Base-by-base conservation (phyloP, 2,888 invertebrate species). In the Vesta saturnalis region DNA sequence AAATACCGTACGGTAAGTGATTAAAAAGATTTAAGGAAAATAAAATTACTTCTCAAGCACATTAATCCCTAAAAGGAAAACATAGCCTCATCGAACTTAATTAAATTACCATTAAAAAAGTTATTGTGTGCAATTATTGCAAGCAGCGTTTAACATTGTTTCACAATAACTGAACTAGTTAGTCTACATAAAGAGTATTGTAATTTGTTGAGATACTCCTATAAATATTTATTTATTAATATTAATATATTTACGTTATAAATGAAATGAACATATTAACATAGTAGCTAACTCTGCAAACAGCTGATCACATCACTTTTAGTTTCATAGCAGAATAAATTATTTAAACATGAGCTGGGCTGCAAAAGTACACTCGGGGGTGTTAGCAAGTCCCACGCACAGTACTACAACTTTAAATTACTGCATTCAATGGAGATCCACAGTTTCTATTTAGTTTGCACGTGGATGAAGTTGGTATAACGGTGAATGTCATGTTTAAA, bases 261-360 rank as follows among this genome's bases (percentile, higher is more conserved):
- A 39, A 39, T 62, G 62, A 39, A 12, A 21, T n/a, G 6, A 52
- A 52, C 52, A 19, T 52, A 52, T 19, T n/a, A 52, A 52, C n/a
- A n/a, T n/a, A n/a, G n/a, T n/a, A n/a, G 1, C 19, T 19, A 12
- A 52, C 46, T 66, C 49, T 74, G 71, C 47, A 64, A 68, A 79
- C 79, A 80, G 79, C 80, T 79, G 81, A 80, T 79, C 75, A 77
- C 74, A 75, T 77, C 74, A 82, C 82, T 82, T 80, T 82, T 81
- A 74, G 77, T 82, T 82, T 81, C 82, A 77, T 79, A 75, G 77
- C 77, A 75, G 82, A 80, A 82, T 82, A 82, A 81, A 82, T 82
- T 82, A 81, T 79, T 81, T 79, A 83, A 82, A 82, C 82, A 82
- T 81, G 82, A 82, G 80, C 78, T 80, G 82, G 75, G 80, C 79